Evolutionary conservation across 2,888 invertebrate species (phyloP).

Genomic region (Muscina levida): DNA sequence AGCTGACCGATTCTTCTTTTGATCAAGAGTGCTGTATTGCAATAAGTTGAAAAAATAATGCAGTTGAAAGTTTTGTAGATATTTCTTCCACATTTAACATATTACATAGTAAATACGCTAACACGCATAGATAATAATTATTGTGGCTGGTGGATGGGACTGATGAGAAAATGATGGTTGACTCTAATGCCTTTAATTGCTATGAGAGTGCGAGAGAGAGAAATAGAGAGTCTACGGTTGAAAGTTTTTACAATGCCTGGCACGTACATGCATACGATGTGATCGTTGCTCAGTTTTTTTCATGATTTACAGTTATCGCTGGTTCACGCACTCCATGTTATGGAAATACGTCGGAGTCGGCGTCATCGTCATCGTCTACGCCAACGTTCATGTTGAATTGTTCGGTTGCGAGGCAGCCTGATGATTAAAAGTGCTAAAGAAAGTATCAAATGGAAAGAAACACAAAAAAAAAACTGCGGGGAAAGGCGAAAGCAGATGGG

Average conservation of each 20-base stretch:
- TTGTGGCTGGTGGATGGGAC: no score
- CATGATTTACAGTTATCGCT: slow-evolving; percentile 51
- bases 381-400: background rate
- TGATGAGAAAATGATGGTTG: no score
- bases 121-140: no score
- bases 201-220: no score
- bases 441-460: slow-evolving; percentile 25
- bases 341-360: slow-evolving; percentile 8
- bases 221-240: no score
- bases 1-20: no score
- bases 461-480: slow-evolving; percentile 53
- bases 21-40: no score
- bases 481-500: slow-evolving; percentile 14
- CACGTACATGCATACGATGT: slow-evolving; percentile 48
- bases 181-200: no score
- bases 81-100: no score
- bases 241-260: slow-evolving; percentile 47
- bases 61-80: no score
- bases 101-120: no score
- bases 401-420: background rate
- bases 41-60: no score
- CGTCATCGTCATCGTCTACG: background rate
- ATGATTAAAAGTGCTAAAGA: slow-evolving; percentile 19
- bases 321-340: slow-evolving; percentile 54
- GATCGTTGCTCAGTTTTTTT: slow-evolving; percentile 34